Evolutionary conservation across 2,888 invertebrate species (phyloP).

Genomic region (Dermolepida albohirtum): DNA sequence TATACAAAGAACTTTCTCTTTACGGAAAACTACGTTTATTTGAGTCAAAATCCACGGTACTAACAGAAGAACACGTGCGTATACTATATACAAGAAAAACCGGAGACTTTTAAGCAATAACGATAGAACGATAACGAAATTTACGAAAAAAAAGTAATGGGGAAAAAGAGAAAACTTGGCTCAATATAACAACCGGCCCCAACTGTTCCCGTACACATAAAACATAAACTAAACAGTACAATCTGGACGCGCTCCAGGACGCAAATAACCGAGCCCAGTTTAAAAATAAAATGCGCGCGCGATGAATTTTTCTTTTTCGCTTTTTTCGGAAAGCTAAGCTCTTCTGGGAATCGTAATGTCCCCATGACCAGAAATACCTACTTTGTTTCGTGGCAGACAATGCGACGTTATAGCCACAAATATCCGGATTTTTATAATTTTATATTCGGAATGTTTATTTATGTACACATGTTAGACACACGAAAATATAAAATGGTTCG

Average conservation of each 20-base stretch:
- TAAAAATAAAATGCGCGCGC: slow-evolving; percentile 34
- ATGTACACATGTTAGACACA: neutral
- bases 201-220: slow-evolving; percentile 35
- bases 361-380: slow-evolving; percentile 18
- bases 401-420: slow-evolving; percentile 21
- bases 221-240: slow-evolving; percentile 36
- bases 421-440: slow-evolving; percentile 32
- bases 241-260: slow-evolving; percentile 36
- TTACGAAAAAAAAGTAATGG: neutral
- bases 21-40: too few relatives aligned
- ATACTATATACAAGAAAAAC: neutral
- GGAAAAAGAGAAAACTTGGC: slow-evolving; percentile 16
- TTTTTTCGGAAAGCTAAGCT: slow-evolving; percentile 24
- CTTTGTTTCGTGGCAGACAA: slow-evolving; percentile 23
- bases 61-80: neutral
- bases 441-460: neutral
- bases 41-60: neutral
- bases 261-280: slow-evolving; percentile 30
- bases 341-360: slow-evolving; percentile 28
- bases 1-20: too few relatives aligned
- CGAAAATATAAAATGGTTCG: too few relatives aligned
- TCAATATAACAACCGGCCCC: slow-evolving; percentile 3
- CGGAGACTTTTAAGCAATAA: slow-evolving; percentile 10
- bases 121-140: neutral
- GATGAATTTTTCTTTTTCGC: slow-evolving; percentile 20